Conservation (phyloP, 2,797 vertebrate species). For the Acrocephalus scirpaceus region DNA sequence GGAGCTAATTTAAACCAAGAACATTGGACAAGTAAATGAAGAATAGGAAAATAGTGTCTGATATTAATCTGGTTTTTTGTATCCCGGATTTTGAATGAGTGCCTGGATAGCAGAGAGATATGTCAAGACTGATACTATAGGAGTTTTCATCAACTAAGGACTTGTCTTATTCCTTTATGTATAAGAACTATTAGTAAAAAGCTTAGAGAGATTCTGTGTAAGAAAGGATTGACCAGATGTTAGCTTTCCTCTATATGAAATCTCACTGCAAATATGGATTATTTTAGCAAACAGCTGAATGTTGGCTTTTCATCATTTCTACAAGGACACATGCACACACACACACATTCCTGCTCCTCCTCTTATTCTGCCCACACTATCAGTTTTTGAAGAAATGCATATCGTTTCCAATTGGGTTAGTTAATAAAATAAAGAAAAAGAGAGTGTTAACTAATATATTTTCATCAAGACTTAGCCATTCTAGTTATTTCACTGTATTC, state of each 20-base stretch:
- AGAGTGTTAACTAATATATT: background rate
- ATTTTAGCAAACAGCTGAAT: background rate
- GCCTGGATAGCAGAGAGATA: background rate
- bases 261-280: background rate
- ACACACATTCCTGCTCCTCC: background rate
- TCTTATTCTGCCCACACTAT: background rate
- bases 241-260: background rate
- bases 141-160: background rate
- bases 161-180: background rate
- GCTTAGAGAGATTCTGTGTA: background rate
- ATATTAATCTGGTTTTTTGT: background rate
- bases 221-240: background rate
- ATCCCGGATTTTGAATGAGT: background rate
- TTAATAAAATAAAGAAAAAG: conserved; percentile 2
- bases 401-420: background rate
- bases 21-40: background rate
- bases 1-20: background rate
- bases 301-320: background rate
- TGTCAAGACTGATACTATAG: background rate
- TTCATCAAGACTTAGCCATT: conserved; percentile 1
- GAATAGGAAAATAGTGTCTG: background rate
- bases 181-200: background rate
- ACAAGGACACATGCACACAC: background rate
- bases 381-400: background rate
- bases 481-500: conserved; percentile 2